A percentile compares a stretch with the other conserved stretches of the same genome.
Conservation (phyloP, 2,797 vertebrate genomes). For the Rhynchonycteris naso region DNA sequence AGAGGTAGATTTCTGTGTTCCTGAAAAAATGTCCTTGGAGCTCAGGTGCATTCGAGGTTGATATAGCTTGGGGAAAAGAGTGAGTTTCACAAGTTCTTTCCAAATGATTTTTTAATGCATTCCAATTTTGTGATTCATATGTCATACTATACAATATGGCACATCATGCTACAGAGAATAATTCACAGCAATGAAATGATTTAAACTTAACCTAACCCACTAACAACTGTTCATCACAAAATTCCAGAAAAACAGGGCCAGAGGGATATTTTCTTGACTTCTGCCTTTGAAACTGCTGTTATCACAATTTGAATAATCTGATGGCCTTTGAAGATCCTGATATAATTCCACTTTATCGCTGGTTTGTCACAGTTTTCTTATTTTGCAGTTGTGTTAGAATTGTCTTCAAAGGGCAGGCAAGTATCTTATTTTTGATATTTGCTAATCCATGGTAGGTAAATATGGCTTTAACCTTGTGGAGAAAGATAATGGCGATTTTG, state of each 20-base stretch:
- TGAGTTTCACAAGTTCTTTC: slow-evolving; percentile 64
- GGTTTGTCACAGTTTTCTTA: neutral
- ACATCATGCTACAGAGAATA: slow-evolving; percentile 88
- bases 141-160: slow-evolving; percentile 83
- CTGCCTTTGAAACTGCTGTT: slow-evolving; percentile 85
- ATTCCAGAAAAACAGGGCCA: slow-evolving; percentile 85
- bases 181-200: slow-evolving; percentile 86
- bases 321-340: slow-evolving; percentile 77
- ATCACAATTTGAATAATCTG: slow-evolving; percentile 82
- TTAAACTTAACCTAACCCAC: slow-evolving; percentile 86
- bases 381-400: slow-evolving; percentile 8
- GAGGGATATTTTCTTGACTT: slow-evolving; percentile 85
- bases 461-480: neutral
- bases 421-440: neutral
- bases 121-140: slow-evolving; percentile 83
- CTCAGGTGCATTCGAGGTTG: slow-evolving; percentile 68
- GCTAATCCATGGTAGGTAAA: neutral
- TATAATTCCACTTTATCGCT: slow-evolving; percentile 80
- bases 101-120: slow-evolving; percentile 67
- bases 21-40: slow-evolving; percentile 72
- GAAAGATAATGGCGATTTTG: neutral
- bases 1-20: slow-evolving; percentile 67
- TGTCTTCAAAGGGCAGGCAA: neutral
- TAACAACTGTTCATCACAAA: slow-evolving; percentile 86
- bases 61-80: slow-evolving; percentile 47